A percentile compares a stretch with the other conserved stretches of the same genome.
These are phyloP conservation scores for Galagoides demidoff DNA, from an alignment of 2,797 vertebrate species.

Conservation along the genomic window DNA sequence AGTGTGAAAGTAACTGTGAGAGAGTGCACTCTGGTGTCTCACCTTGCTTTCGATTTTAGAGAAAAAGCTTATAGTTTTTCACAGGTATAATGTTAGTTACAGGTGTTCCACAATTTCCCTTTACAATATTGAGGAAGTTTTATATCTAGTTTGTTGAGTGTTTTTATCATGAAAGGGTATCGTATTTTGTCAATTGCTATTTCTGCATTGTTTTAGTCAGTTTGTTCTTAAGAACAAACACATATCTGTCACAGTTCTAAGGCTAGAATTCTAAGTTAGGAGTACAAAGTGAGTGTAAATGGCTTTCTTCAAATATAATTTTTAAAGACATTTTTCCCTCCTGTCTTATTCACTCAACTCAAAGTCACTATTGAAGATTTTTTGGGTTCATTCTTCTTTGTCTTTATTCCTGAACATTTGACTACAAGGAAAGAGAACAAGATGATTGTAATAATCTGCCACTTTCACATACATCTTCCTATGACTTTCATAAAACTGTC, in stretches of 20 bases:
- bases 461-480: neutral
- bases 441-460: neutral
- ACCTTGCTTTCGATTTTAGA: neutral
- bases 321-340: neutral
- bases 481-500: neutral
- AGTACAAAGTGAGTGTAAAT: neutral
- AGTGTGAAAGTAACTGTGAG: no score
- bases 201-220: neutral
- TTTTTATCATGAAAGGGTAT: neutral
- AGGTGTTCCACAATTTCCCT: neutral
- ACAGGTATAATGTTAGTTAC: neutral
- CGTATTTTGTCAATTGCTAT: neutral
- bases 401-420: neutral
- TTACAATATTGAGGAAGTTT: neutral
- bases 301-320: neutral
- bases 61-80: neutral
- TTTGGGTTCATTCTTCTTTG: neutral
- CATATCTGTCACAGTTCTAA: neutral
- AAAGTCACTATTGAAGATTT: neutral
- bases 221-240: neutral
- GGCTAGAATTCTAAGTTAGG: neutral
- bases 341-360: neutral
- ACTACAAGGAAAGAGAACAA: no score
- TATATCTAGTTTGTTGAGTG: neutral
- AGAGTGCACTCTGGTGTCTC: neutral